Conservation (phyloP, 2,113 vertebrate genomes). For the Lepus timidus region DNA sequence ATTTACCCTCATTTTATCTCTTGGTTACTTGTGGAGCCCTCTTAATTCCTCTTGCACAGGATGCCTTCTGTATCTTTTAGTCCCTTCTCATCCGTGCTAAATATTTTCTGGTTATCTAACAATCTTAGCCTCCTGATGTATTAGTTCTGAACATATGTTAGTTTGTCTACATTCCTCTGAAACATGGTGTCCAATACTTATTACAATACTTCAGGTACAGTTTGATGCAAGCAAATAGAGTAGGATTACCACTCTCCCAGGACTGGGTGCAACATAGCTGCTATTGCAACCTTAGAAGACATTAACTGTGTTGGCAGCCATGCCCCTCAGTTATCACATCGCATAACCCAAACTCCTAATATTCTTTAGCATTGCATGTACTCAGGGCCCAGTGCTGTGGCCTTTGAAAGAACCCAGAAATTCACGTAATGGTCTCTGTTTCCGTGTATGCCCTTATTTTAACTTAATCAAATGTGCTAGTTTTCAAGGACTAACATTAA, state of each 20-base stretch:
- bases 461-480: neutral
- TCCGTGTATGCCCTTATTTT: neutral
- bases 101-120: neutral
- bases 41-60: neutral
- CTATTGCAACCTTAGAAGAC: neutral
- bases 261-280: neutral
- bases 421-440: constrained; percentile 7
- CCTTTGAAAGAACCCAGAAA: constrained; percentile 49
- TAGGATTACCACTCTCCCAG: neutral
- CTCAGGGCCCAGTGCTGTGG: neutral
- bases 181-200: neutral
- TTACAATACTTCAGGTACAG: neutral
- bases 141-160: neutral
- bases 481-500: constrained; percentile 32
- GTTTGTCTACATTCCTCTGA: neutral
- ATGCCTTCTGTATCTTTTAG: neutral
- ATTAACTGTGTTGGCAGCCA: neutral
- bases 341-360: neutral
- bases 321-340: neutral
- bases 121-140: constrained; percentile 11
- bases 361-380: neutral
- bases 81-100: neutral
- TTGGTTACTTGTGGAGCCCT: neutral
- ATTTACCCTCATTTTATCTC: constrained; percentile 1
- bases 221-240: neutral